Evolutionary conservation across 92 coral and sea anemone species (phyloP), one percentile per base, ranked within the genome.

Genomic region (Parazoanthus swiftii): DNA sequence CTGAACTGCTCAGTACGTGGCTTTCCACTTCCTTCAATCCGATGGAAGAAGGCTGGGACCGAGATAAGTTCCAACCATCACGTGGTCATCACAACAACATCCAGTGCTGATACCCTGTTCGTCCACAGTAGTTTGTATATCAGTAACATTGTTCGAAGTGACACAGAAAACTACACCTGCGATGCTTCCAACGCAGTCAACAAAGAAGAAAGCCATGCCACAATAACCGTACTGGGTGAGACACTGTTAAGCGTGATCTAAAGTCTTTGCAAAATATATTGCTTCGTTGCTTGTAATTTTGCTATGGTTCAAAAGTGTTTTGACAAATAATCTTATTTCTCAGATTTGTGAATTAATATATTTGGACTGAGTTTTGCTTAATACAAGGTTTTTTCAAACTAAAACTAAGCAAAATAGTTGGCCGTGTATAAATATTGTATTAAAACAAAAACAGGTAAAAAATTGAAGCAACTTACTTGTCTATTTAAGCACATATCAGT

Each of bases 1-100:
- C 85, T 94, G 6, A 86, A 81, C 35, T 94, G 96, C 26, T 58
- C 76, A 6, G 90, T 86, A 5, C 84, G 92, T n/a, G 96, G 93
- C 15, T 94, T 74, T 44, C 96, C 94, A 0, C 44, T 39, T 43
- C 94, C 94, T 16, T 16, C 65, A 15, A 86, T 92, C 51, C 33
- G 74, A 7, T 94, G 96, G 96, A 85, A 21, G 9, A 92, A 94
- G 58, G 81, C 79, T 66, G 90, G 88, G 0, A 10, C 1, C 0
- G 14, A 56, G 18, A 89, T 83, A 16, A 35, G 16, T 50, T 43
- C 26, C 76, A 66, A 75, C n/a, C 21, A 37, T 16, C 88, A 76
- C 29, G 78, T 75, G 4, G 26, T 20, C 8, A 74, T 74, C 42
- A 35, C 76, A 35, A 16, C 71, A 13, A 54, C 72, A 18, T n/a